These are phyloP conservation scores for Epinephelus awoara DNA, from an alignment of 2,797 vertebrate species.

Conservation along the genomic window DNA sequence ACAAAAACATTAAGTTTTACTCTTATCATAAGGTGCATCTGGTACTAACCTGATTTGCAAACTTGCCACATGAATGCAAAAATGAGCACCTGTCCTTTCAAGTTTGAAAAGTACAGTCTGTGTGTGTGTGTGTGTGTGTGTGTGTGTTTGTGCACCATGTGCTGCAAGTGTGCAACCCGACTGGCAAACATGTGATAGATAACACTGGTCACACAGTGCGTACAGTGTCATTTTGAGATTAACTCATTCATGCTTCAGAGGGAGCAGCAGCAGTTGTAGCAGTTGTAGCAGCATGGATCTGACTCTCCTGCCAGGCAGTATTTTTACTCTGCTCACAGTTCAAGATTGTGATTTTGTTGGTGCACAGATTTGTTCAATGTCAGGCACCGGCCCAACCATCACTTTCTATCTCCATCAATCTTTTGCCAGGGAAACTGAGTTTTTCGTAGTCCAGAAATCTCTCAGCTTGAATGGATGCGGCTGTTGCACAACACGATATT, in stretches of 20 bases:
- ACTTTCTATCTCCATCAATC: conserved; percentile 3
- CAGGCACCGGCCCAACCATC: neutral
- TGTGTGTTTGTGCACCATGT: conserved; percentile 2
- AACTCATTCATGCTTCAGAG: conserved; percentile 44
- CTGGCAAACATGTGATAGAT: conserved; percentile 47
- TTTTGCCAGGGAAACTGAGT: conserved; percentile 5
- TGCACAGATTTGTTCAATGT: conserved; percentile 6
- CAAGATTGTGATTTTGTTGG: conserved; percentile 15
- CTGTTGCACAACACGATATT: neutral
- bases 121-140: neutral
- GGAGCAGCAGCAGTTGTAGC: neutral
- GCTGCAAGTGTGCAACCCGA: conserved; percentile 18
- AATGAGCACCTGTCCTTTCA: conserved; percentile 8
- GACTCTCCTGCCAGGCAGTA: neutral
- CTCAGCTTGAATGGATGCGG: neutral
- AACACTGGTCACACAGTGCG: conserved; percentile 34
- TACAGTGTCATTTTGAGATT: conserved; percentile 33
- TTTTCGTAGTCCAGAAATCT: conserved; percentile 5
- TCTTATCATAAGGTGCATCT: neutral
- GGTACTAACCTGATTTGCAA: conserved; percentile 27
- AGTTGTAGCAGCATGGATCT: neutral
- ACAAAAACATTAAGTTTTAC: conserved; percentile 6
- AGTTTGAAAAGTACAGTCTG: conserved; percentile 10
- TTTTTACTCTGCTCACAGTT: conserved; percentile 6
- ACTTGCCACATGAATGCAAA: conserved; percentile 25